These are phyloP conservation scores for Pseudorhombus dupliciocellatus DNA, from an alignment of 2,113 vertebrate genomes.

Conservation along the genomic window DNA sequence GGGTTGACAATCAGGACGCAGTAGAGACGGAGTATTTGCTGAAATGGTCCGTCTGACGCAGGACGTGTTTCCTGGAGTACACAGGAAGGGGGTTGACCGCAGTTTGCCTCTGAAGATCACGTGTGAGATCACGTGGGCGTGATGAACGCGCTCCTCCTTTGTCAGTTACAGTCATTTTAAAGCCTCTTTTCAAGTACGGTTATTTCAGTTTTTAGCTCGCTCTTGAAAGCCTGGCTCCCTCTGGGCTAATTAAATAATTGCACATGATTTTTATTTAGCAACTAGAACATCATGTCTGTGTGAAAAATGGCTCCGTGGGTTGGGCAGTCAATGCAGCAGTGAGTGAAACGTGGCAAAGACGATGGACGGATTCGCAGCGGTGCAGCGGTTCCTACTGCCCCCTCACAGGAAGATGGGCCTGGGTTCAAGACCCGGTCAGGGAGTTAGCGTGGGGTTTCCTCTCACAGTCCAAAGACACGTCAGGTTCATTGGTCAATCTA, in stretches of 20 bases:
- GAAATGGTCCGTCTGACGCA: slow-evolving; percentile 30
- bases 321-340: not conserved
- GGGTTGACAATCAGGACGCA: slow-evolving; percentile 12
- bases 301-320: not conserved
- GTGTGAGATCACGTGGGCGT: not conserved
- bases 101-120: slow-evolving; percentile 5
- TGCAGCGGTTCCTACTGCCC: no score
- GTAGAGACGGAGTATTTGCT: not conserved
- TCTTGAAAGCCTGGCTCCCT: not conserved
- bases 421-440: no score
- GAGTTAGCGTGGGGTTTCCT: no score
- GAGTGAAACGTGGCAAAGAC: no score
- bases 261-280: not conserved
- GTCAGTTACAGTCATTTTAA: not conserved
- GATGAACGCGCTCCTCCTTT: not conserved
- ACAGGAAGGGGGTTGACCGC: not conserved
- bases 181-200: no score
- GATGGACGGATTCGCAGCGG: no score
- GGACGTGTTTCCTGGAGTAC: slow-evolving; percentile 8
- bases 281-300: no score
- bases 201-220: not conserved
- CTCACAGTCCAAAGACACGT: no score
- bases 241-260: no score
- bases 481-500: no score
- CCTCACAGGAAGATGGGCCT: no score